phyloP scores from a whole-genome alignment of 2,113 vertebrate genomes.

The Morone saxatilis region DNA sequence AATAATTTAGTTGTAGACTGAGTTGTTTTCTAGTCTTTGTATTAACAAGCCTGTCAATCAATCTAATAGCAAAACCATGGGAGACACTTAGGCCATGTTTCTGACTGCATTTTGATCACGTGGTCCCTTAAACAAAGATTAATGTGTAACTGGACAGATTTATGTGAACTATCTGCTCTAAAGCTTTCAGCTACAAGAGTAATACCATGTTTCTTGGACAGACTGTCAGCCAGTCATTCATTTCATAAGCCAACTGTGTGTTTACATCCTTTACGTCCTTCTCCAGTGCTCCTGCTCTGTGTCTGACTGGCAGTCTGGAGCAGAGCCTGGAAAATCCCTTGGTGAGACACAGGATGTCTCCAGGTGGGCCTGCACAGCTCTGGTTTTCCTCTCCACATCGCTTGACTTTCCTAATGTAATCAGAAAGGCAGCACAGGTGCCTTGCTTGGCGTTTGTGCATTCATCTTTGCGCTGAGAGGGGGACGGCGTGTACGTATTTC shows the following conservation, averaged over 20 bases:
- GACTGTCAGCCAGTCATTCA: slow-evolving; percentile 9
- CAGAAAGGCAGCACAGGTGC: slow-evolving; percentile 38
- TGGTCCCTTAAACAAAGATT: background rate
- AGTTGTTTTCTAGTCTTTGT: background rate
- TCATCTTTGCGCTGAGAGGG: slow-evolving; percentile 4
- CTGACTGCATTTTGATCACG: background rate
- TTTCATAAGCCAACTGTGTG: slow-evolving; percentile 2
- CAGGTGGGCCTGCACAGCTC: slow-evolving; percentile 43
- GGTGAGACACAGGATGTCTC: slow-evolving; percentile 51
- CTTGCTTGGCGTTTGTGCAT: background rate
- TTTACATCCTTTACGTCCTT: slow-evolving; percentile 35
- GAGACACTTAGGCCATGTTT: background rate
- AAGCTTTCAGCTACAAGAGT: background rate
- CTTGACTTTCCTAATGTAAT: slow-evolving; percentile 42
- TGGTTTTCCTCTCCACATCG: slow-evolving; percentile 45
- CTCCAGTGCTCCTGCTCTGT: slow-evolving; percentile 27
- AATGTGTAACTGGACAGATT: background rate
- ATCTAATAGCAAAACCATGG: background rate
- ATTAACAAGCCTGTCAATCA: background rate
- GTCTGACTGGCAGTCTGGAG: slow-evolving; percentile 52
- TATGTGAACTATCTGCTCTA: background rate
- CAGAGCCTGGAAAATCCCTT: slow-evolving; percentile 51
- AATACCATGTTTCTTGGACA: background rate
- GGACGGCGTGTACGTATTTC: background rate
- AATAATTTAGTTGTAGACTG: background rate